phyloP scores from a whole-genome alignment of 2,888 invertebrate species.

The Norana najaformis region DNA sequence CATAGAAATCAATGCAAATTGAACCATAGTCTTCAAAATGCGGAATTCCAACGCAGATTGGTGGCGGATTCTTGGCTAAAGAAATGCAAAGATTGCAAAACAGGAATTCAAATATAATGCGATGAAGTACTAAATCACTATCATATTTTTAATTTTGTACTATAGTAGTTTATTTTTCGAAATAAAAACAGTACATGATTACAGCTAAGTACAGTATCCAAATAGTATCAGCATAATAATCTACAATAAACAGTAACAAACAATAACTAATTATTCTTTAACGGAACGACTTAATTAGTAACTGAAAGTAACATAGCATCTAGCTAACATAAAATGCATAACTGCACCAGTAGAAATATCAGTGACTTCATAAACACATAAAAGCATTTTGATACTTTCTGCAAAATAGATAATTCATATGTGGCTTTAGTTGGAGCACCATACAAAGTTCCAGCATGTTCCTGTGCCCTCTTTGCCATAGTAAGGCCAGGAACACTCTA shows the following conservation, averaged over 20 bases:
- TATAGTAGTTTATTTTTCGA: not conserved
- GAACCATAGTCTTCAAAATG: conserved; percentile 58
- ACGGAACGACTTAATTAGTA: too few relatives aligned
- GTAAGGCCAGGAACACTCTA: too few relatives aligned
- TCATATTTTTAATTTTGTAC: not conserved
- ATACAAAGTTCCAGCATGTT: too few relatives aligned
- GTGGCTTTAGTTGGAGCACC: too few relatives aligned
- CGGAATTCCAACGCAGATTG: conserved; percentile 61
- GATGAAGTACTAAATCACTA: not conserved
- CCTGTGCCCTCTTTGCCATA: too few relatives aligned
- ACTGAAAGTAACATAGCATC: too few relatives aligned
- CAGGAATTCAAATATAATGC: not conserved
- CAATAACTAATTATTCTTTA: not conserved
- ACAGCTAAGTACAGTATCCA: not conserved
- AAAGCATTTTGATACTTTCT: too few relatives aligned
- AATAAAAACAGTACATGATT: not conserved
- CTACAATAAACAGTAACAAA: not conserved
- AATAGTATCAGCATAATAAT: too few relatives aligned
- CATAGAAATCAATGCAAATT: conserved; percentile 57
- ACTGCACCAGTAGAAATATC: too few relatives aligned
- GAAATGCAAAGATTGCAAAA: not conserved
- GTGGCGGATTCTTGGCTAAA: conserved; percentile 61
- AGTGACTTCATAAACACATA: too few relatives aligned
- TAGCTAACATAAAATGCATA: too few relatives aligned
- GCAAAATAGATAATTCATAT: too few relatives aligned